A percentile compares a stretch with the other conserved stretches of the same genome.
Evolutionary conservation across 2,113 vertebrate species (phyloP).

Genomic region (Lampris incognitus): DNA sequence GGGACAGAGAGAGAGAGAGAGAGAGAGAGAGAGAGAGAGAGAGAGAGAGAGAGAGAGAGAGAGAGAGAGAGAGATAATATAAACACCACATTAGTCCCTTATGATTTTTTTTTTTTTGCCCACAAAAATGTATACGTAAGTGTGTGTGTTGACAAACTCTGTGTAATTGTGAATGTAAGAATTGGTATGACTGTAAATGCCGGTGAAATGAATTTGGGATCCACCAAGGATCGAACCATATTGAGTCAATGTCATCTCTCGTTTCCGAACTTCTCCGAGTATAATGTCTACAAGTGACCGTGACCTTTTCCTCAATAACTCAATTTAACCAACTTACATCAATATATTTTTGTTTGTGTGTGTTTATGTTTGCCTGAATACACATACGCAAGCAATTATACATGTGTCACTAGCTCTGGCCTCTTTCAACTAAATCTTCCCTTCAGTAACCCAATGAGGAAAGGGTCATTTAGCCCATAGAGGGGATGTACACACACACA

Average conservation of each 20-base stretch:
- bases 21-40: not conserved
- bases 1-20: not conserved
- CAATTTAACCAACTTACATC: not conserved
- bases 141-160: too few relatives aligned
- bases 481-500: not conserved
- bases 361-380: constrained; percentile 6
- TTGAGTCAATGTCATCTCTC: not conserved
- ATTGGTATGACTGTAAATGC: too few relatives aligned
- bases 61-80: not conserved
- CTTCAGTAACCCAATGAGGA: constrained; percentile 30
- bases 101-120: too few relatives aligned
- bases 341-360: not conserved
- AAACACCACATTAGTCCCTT: too few relatives aligned
- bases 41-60: not conserved
- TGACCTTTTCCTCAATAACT: not conserved
- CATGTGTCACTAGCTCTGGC: constrained; percentile 2
- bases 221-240: not conserved
- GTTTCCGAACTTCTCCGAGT: not conserved
- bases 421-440: constrained; percentile 27
- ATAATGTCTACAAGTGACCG: not conserved
- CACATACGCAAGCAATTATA: too few relatives aligned
- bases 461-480: constrained; percentile 27
- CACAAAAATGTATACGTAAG: too few relatives aligned
- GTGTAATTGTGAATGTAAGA: too few relatives aligned
- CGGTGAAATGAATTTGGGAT: not conserved